Base-by-base conservation (phyloP, 2,113 vertebrate genomes). In the Phyllostomus hastatus region DNA sequence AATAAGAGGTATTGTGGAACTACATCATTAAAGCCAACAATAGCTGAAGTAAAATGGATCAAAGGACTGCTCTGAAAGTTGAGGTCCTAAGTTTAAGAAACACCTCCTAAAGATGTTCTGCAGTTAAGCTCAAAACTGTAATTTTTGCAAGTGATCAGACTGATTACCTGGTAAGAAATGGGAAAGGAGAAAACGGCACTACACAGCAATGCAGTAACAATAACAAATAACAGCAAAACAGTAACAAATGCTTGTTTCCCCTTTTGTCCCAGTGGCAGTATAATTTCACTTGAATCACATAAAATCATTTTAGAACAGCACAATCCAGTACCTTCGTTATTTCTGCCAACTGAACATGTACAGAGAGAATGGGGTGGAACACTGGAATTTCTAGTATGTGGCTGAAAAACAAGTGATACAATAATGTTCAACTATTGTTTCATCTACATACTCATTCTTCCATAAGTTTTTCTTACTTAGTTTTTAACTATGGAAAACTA, bases 21-120 rank as follows among this genome's bases (percentile, higher is more conserved):
- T 84, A 54, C 16, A 59, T 73, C 52, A 38, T 84, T 79, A 59
- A 91, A 76, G 46, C 20, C 50, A 78, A 90, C 26, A 91, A 72
- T 0, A 17, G 35, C 66, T 50, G 1, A 16, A 19, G 24, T 66
- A 3, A 86, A 85, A 92, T 4, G 54, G 72, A 86, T 89, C 72
- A 87, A 85, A 84, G 90, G 28, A 41, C 46, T 73, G 43, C 72
- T 76, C 61, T 33, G 64, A 75, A 96, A 61, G 54, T 11, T 52
- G n/a, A 87, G 41, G 48, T n/a, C 41, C 75, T 87, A 88, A 88
- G 72, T 88, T 95, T 52, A 89, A 84, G 67, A 52, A 93, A 86
- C 6, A 76, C 33, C 19, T 72, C 35, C 69, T n/a, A 31, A 92
- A 96, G 75, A 84, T 31, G 75, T n/a, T 88, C 46, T 69, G 8